A percentile compares a stretch with the other conserved stretches of the same genome.
phyloP scores from a whole-genome alignment of 2,113 vertebrate genomes.

The Dissostichus mawsoni region DNA sequence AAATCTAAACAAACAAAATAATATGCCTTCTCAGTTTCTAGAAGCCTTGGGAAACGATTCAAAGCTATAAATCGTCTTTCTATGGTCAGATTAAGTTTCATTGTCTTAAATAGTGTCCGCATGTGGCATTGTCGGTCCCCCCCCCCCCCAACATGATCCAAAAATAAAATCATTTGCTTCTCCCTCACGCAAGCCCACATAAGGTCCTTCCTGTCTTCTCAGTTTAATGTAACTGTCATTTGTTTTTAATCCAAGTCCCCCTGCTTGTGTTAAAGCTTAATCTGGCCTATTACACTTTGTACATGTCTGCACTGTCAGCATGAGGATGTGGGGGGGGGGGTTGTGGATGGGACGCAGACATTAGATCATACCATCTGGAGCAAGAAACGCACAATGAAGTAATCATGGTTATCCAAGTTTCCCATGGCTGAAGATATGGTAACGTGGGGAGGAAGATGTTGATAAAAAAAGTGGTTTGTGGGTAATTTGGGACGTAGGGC shows the following conservation, averaged over 20 bases:
- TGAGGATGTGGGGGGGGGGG: slow-evolving; percentile 9
- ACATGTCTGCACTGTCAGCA: slow-evolving; percentile 57
- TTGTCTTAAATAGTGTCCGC: slow-evolving; percentile 35
- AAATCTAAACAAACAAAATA: too few relatives aligned
- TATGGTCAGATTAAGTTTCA: not conserved
- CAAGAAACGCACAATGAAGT: slow-evolving; percentile 44
- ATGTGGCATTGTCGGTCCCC: slow-evolving; percentile 41
- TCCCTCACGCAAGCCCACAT: slow-evolving; percentile 30
- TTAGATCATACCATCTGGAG: slow-evolving; percentile 71
- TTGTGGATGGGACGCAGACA: slow-evolving; percentile 28
- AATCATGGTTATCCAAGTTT: slow-evolving; percentile 43
- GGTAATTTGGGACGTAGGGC: slow-evolving; percentile 12
- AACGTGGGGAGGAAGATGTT: slow-evolving; percentile 13
- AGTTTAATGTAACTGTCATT: slow-evolving; percentile 56
- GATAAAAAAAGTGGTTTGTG: slow-evolving; percentile 40
- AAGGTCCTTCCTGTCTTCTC: slow-evolving; percentile 34
- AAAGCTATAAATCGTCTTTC: slow-evolving; percentile 13
- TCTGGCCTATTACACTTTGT: slow-evolving; percentile 53
- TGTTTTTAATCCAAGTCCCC: slow-evolving; percentile 50
- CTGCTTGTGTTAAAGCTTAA: slow-evolving; percentile 37
- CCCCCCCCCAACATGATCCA: slow-evolving; percentile 29
- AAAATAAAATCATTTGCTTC: slow-evolving; percentile 67
- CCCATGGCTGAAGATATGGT: slow-evolving; percentile 17
- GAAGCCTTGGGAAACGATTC: not conserved
- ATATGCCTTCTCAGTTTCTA: not conserved